Conservation (phyloP, 1,140 invertebrate genomes). For the Nixonia krombeini region DNA sequence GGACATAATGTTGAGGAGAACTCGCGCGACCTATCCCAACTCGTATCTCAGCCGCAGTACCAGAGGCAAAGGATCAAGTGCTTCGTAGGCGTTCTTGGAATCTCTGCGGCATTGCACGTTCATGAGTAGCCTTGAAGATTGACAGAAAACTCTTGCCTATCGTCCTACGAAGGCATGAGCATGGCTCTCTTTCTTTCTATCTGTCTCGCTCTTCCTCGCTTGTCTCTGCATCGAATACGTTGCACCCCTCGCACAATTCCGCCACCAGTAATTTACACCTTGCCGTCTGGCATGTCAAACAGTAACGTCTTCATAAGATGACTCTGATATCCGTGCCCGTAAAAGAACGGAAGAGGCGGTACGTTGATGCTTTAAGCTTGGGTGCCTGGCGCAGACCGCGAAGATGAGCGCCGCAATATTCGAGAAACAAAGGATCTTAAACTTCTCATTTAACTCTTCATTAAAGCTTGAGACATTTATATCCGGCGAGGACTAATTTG, state of each 20-base stretch:
- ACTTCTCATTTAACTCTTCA: too few relatives aligned
- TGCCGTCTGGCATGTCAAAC: conserved; percentile 53
- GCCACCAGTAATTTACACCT: conserved; percentile 59
- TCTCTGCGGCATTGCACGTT: conserved; percentile 47
- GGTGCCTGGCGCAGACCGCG: too few relatives aligned
- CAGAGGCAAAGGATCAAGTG: conserved; percentile 50
- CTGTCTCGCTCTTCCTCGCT: conserved; percentile 23
- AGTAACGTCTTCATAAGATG: conserved; percentile 55
- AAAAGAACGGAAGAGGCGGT: background rate
- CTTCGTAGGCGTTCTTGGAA: conserved; percentile 61
- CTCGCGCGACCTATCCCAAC: conserved; percentile 31
- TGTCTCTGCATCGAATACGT: conserved; percentile 36
- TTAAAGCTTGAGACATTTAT: too few relatives aligned
- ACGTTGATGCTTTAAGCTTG: conserved; percentile 27
- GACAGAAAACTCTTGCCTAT: conserved; percentile 46
- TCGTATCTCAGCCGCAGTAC: conserved; percentile 27
- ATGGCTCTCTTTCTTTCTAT: conserved; percentile 32
- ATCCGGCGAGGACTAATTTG: too few relatives aligned
- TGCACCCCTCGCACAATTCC: conserved; percentile 41
- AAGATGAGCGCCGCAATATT: too few relatives aligned
- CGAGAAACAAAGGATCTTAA: conserved; percentile 3
- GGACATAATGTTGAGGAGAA: background rate
- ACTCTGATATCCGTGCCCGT: conserved; percentile 37
- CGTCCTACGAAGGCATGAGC: conserved; percentile 41
- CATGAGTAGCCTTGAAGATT: conserved; percentile 35